phyloP scores from a whole-genome alignment of 1,140 invertebrate genomes.

The Lasaia peninsularis region DNA sequence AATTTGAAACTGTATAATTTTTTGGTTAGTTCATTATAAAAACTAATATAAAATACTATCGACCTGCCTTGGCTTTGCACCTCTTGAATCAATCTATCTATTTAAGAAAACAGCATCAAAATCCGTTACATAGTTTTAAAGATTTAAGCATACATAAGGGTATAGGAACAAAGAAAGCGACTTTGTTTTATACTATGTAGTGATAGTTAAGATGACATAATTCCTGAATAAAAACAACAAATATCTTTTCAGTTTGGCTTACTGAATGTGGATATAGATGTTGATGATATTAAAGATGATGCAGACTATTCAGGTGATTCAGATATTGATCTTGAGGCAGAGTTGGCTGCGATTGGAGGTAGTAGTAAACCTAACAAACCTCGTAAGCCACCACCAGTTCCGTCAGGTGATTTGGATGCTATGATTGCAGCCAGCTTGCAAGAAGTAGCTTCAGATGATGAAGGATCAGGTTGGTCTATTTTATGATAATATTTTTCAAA shows the following conservation, averaged over 20 bases:
- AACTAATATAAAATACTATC: no score
- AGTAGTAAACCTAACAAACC: slow-evolving; percentile 70
- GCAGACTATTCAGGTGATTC: slow-evolving; percentile 78
- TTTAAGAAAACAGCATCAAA: no score
- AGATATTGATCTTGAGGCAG: slow-evolving; percentile 92
- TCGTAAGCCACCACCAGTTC: slow-evolving; percentile 73
- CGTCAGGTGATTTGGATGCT: slow-evolving; percentile 79
- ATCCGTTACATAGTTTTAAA: no score
- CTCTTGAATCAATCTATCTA: no score
- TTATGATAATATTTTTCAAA: not conserved
- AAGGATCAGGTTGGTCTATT: slow-evolving; percentile 76
- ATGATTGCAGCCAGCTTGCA: slow-evolving; percentile 86
- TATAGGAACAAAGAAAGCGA: no score
- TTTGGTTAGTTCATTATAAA: no score
- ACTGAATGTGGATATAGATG: slow-evolving; percentile 82
- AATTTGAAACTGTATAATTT: no score
- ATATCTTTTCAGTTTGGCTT: slow-evolving; percentile 82
- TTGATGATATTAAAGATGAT: slow-evolving; percentile 77
- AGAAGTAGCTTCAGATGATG: slow-evolving; percentile 86
- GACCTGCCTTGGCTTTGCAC: no score
- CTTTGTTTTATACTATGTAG: no score
- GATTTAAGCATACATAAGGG: no score
- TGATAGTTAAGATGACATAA: no score
- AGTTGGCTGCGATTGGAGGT: slow-evolving; percentile 86
- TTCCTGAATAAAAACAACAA: not conserved